phyloP scores from a whole-genome alignment of 2,888 invertebrate species.

The Balanococcus diminutus region DNA sequence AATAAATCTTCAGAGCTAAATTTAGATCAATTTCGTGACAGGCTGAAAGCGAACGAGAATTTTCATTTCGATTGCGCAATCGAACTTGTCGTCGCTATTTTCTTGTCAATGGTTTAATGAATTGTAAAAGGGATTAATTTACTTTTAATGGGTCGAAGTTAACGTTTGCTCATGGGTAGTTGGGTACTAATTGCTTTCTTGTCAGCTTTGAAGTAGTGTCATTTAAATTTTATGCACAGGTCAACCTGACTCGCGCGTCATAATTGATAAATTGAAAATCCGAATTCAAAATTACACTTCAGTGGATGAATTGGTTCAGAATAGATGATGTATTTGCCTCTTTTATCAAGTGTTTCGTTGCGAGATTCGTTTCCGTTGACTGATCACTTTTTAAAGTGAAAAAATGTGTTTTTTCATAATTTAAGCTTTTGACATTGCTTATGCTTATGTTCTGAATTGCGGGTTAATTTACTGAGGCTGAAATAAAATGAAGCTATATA shows the following conservation, averaged over 20 bases:
- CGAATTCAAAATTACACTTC: background rate
- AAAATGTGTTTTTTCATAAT: background rate
- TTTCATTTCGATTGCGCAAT: background rate
- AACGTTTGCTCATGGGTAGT: background rate
- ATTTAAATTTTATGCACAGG: background rate
- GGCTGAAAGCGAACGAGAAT: background rate
- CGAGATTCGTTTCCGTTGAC: background rate
- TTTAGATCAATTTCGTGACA: background rate
- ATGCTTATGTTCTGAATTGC: background rate
- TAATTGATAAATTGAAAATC: background rate
- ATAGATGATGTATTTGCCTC: background rate
- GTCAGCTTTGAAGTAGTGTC: background rate
- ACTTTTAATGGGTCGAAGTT: background rate
- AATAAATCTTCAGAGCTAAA: background rate
- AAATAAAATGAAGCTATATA: background rate
- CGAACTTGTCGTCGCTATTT: background rate
- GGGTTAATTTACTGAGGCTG: background rate
- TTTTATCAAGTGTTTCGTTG: background rate
- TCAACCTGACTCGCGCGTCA: background rate
- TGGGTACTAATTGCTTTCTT: background rate
- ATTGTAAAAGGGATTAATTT: background rate
- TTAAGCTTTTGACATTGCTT: too few relatives aligned
- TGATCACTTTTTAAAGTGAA: background rate
- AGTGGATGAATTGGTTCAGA: background rate
- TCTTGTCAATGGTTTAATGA: background rate